These are phyloP conservation scores for Blastobasis lacticolella DNA, from an alignment of 2,888 invertebrate genomes.

Conservation along the genomic window DNA sequence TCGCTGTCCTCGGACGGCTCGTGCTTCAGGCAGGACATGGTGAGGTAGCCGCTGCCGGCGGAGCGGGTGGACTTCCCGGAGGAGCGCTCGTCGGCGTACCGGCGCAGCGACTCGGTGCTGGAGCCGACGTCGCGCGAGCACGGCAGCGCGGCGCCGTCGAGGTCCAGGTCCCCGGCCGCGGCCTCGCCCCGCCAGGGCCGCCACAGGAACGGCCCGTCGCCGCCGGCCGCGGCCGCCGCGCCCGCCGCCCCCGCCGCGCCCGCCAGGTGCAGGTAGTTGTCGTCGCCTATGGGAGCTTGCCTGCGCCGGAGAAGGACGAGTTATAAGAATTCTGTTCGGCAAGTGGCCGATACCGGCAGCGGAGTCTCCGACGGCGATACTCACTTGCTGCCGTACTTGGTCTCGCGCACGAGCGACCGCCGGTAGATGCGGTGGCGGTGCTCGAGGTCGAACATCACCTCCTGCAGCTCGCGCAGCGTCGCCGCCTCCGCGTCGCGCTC, in stretches of 20 bases:
- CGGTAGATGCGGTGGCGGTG: slow-evolving; percentile 87
- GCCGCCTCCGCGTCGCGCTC: slow-evolving; percentile 75
- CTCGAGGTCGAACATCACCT: slow-evolving; percentile 84
- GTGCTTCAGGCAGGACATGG: slow-evolving; percentile 60
- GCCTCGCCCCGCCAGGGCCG: slow-evolving; percentile 52
- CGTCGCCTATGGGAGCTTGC: slow-evolving; percentile 93
- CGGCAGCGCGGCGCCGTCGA: slow-evolving; percentile 34
- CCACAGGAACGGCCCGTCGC: slow-evolving; percentile 42
- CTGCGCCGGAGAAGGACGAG: slow-evolving; percentile 48
- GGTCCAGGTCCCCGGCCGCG: slow-evolving; percentile 28
- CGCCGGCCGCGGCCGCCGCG: slow-evolving; percentile 17
- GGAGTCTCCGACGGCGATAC: slow-evolving; percentile 40
- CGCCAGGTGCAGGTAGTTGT: slow-evolving; percentile 87
- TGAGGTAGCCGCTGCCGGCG: slow-evolving; percentile 58
- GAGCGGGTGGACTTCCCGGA: slow-evolving; percentile 56
- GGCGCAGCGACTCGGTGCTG: slow-evolving; percentile 58
- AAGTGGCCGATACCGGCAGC: background rate
- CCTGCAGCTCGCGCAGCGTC: slow-evolving; percentile 81
- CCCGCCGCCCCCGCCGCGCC: slow-evolving; percentile 54
- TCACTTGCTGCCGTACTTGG: slow-evolving; percentile 92
- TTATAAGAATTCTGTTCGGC: background rate
- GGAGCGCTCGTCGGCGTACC: slow-evolving; percentile 54
- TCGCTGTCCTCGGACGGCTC: slow-evolving; percentile 57
- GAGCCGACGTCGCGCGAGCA: slow-evolving; percentile 45
- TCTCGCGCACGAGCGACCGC: slow-evolving; percentile 84